Percentiles rank a stretch among this genome's conserved stretches.
These are phyloP conservation scores for Epizoanthus rinbou DNA, from an alignment of 92 coral and sea anemone genomes.

Conservation along the genomic window DNA sequence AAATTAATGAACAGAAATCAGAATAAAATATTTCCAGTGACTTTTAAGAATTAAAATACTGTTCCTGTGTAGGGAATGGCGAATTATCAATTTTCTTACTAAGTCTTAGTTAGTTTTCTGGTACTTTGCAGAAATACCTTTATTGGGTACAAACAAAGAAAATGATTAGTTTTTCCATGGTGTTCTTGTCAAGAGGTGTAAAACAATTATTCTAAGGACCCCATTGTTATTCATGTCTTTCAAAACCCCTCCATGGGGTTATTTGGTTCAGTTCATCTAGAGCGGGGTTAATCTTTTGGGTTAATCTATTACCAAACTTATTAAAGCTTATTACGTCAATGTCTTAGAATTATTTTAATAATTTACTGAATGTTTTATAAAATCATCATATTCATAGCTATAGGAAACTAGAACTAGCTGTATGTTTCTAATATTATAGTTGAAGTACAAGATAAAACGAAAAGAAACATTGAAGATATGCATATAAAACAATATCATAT, in stretches of 20 bases:
- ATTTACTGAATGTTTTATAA: neutral
- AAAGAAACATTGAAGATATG: neutral
- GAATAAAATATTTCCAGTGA: too few relatives aligned
- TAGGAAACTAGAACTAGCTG: too few relatives aligned
- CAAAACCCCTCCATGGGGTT: slow-evolving; percentile 37
- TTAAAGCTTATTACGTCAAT: slow-evolving; percentile 7
- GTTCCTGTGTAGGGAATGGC: too few relatives aligned
- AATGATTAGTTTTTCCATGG: slow-evolving; percentile 41
- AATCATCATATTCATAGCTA: too few relatives aligned
- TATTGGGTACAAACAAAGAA: slow-evolving; percentile 1
- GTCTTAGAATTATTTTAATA: neutral
- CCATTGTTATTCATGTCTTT: slow-evolving; percentile 6
- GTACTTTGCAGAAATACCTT: neutral
- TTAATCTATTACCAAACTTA: neutral
- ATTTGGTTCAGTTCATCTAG: neutral
- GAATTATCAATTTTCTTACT: neutral
- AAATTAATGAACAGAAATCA: too few relatives aligned
- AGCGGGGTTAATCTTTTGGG: slow-evolving; percentile 2
- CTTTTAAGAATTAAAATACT: too few relatives aligned
- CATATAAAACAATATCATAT: slow-evolving; percentile 21
- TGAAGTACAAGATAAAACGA: neutral
- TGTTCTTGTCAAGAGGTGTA: slow-evolving; percentile 1
- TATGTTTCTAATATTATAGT: too few relatives aligned
- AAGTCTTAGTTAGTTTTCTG: neutral
- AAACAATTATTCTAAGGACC: slow-evolving; percentile 9